Evolutionary conservation across 2,888 invertebrate genomes (phyloP).

Genomic region (Caenorhabditis auriculariae): DNA sequence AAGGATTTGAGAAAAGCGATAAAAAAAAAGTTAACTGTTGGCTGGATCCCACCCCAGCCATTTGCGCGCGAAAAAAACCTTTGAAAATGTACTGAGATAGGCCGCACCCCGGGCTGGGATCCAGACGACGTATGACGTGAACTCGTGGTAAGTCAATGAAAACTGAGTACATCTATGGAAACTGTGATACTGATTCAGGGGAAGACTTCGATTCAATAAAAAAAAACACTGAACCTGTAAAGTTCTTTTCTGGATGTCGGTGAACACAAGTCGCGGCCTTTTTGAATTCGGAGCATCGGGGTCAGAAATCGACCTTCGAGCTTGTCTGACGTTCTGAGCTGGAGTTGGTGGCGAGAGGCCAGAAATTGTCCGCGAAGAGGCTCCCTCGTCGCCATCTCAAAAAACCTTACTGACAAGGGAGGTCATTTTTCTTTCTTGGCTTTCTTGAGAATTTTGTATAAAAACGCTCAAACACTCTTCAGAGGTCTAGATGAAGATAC

Average conservation of each 20-base stretch:
- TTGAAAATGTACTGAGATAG: too few species aligned
- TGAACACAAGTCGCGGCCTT: constrained; percentile 99
- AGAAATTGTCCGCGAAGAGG: constrained; percentile 11
- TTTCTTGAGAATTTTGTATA: too few species aligned
- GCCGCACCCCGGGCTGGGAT: too few species aligned
- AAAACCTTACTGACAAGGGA: neutral
- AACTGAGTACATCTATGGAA: neutral
- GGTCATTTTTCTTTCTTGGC: too few species aligned
- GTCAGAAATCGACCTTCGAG: constrained; percentile 21
- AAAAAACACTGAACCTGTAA: constrained; percentile 70
- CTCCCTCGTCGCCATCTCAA: constrained; percentile 10
- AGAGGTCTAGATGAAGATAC: too few species aligned
- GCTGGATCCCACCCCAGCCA: too few species aligned
- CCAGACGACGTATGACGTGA: too few species aligned
- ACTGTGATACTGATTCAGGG: neutral
- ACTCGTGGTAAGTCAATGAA: too few species aligned
- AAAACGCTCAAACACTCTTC: too few species aligned
- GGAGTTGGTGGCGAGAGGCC: constrained; percentile 60
- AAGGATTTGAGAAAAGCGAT: constrained; percentile 1
- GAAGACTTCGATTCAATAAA: neutral
- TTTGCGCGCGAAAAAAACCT: too few species aligned
- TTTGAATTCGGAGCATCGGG: constrained; percentile 68
- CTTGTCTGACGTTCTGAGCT: constrained; percentile 58
- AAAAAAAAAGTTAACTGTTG: neutral
- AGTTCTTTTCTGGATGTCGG: constrained; percentile 98